These are phyloP conservation scores for Anhinga rufa DNA, from an alignment of 2,113 vertebrate genomes.

Conservation along the genomic window DNA sequence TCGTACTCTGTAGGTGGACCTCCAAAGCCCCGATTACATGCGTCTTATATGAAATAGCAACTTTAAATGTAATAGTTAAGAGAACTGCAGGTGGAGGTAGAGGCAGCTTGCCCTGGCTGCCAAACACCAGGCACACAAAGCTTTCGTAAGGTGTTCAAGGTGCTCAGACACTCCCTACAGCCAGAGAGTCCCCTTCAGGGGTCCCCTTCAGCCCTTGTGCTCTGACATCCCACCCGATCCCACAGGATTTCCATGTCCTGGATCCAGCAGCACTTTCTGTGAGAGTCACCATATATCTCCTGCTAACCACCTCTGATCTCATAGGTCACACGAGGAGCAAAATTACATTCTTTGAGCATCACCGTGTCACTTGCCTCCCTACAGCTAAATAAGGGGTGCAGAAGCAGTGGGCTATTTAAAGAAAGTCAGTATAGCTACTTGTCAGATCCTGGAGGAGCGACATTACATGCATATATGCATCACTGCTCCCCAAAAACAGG, in stretches of 20 bases:
- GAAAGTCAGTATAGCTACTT: neutral
- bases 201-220: neutral
- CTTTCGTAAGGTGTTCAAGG: neutral
- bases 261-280: neutral
- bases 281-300: neutral
- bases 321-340: conserved; percentile 47
- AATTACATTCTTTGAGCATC: conserved; percentile 41
- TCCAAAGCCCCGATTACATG: neutral
- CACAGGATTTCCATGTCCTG: neutral
- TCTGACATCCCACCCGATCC: neutral
- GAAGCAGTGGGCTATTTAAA: neutral
- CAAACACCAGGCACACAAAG: neutral
- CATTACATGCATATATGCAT: neutral
- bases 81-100: neutral
- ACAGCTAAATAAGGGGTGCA: conserved; percentile 9
- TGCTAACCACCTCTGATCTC: conserved; percentile 18
- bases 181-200: neutral
- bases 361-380: neutral
- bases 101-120: neutral
- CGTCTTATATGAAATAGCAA: neutral
- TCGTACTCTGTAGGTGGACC: neutral
- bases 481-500: neutral
- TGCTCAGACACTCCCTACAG: neutral
- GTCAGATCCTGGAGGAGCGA: neutral
- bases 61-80: neutral